Conservation (phyloP, 2,797 vertebrate genomes). For the Falco cherrug region DNA sequence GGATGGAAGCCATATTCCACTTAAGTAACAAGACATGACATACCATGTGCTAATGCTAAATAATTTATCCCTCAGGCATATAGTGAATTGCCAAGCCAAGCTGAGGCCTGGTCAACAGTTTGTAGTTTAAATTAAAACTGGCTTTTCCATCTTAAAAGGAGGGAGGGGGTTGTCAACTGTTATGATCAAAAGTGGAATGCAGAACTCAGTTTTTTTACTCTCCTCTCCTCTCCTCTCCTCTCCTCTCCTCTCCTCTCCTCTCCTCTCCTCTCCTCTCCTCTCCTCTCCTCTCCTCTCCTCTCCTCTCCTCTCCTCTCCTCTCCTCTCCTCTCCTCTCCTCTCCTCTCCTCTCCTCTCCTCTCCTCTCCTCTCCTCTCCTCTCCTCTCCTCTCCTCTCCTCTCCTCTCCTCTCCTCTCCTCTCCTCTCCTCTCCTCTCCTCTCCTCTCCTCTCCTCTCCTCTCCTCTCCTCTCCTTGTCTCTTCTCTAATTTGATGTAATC, state of each 20-base stretch:
- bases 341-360: too few relatives aligned
- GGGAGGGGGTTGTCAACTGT: neutral
- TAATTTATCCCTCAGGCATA: conserved; percentile 70
- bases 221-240: too few relatives aligned
- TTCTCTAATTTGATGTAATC: neutral
- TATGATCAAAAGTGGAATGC: neutral
- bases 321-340: too few relatives aligned
- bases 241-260: too few relatives aligned
- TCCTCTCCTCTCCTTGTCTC: too few relatives aligned
- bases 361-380: rapidly evolving
- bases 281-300: rapidly evolving
- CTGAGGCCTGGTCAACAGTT: conserved; percentile 64
- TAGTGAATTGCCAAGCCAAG: conserved; percentile 54
- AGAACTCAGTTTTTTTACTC: neutral
- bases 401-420: too few relatives aligned
- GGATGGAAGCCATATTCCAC: conserved; percentile 62
- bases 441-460: rapidly evolving
- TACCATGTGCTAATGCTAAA: conserved; percentile 63
- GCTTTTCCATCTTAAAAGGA: neutral
- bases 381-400: too few relatives aligned
- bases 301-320: too few relatives aligned
- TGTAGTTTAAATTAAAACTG: conserved; percentile 64
- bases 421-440: too few relatives aligned
- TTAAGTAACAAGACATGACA: conserved; percentile 71
- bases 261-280: too few relatives aligned